phyloP scores from a whole-genome alignment of 2,888 invertebrate genomes.

The Polymixis flavicincta region DNA sequence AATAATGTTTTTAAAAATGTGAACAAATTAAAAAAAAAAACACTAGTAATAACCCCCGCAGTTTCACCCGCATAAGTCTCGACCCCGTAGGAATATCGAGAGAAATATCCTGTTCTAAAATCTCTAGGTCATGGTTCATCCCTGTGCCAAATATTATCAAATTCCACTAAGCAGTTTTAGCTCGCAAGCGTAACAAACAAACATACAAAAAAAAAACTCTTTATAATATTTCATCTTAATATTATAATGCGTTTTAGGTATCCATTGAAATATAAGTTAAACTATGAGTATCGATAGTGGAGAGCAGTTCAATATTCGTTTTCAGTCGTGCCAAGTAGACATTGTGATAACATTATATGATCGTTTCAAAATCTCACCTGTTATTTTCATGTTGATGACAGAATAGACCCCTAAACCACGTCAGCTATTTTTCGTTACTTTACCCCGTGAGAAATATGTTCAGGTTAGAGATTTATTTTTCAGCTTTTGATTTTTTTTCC shows the following conservation, averaged over 20 bases:
- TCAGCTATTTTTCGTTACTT: slow-evolving; percentile 28
- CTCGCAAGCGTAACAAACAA: too few relatives aligned
- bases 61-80: too few relatives aligned
- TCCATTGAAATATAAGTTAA: not conserved
- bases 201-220: too few relatives aligned
- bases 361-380: not conserved
- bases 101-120: too few relatives aligned
- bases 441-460: slow-evolving; percentile 41
- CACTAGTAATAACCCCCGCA: not conserved
- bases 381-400: not conserved
- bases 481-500: slow-evolving; percentile 4
- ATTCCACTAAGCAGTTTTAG: too few relatives aligned
- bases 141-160: too few relatives aligned
- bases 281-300: not conserved
- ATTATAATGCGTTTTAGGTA: not conserved
- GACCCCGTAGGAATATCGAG: too few relatives aligned
- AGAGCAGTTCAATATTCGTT: not conserved
- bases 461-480: slow-evolving; percentile 36
- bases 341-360: not conserved
- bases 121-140: too few relatives aligned
- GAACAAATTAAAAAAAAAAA: not conserved
- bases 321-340: not conserved
- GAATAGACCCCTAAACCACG: slow-evolving; percentile 19
- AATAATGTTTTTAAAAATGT: not conserved
- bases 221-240: not conserved